phyloP scores from a whole-genome alignment of 2,888 invertebrate genomes.

The Meteorus cinctellus region DNA sequence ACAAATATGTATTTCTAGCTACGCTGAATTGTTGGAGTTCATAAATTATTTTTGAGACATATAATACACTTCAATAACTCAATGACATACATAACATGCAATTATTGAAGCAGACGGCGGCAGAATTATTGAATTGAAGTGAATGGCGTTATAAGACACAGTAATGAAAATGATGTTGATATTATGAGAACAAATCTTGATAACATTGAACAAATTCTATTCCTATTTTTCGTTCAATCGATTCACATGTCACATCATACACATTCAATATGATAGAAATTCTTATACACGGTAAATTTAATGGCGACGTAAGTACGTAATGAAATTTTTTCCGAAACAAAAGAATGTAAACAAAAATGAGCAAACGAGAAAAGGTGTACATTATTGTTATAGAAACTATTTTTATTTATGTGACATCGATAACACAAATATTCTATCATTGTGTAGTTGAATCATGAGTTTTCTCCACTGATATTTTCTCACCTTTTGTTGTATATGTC shows the following conservation, averaged over 20 bases:
- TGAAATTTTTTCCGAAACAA: not conserved
- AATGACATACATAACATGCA: not conserved
- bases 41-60: not conserved
- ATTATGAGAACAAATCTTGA: not conserved
- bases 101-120: not conserved
- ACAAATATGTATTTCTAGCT: not conserved
- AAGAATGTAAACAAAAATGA: not conserved
- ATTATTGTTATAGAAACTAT: slow-evolving; percentile 23
- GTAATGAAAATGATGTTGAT: not conserved
- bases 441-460: slow-evolving; percentile 59
- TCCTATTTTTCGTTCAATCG: not conserved
- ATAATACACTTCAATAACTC: not conserved
- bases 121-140: not conserved
- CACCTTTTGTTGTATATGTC: slow-evolving; percentile 60
- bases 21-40: not conserved
- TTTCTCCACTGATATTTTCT: slow-evolving; percentile 47
- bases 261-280: no score
- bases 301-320: not conserved
- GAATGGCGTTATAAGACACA: not conserved
- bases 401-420: not conserved
- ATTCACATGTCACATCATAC: not conserved
- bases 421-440: slow-evolving; percentile 28
- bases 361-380: not conserved
- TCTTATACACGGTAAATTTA: not conserved
- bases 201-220: not conserved